phyloP scores from a whole-genome alignment of 2,113 vertebrate species.

The Elachura formosa region DNA sequence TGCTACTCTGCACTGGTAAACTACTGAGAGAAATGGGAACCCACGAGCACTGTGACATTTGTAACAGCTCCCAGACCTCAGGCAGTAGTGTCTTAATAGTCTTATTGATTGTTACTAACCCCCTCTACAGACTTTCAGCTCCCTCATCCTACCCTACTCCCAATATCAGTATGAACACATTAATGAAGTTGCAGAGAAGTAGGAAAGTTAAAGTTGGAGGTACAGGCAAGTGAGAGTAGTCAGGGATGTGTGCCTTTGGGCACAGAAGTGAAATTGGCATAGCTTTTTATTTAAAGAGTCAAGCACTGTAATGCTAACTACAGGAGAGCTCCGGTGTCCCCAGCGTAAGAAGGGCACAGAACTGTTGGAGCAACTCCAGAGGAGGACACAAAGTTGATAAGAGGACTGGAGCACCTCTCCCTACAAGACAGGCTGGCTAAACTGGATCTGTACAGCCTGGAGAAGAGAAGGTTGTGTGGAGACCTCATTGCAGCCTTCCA shows the following conservation, averaged over 20 bases:
- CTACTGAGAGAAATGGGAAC: neutral
- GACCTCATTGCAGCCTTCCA: neutral
- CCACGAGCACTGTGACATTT: fast-evolving
- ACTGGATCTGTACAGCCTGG: neutral
- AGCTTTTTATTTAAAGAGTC: neutral
- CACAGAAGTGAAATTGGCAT: neutral
- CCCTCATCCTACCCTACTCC: neutral
- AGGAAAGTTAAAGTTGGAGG: neutral
- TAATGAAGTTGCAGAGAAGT: neutral
- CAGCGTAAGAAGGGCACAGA: neutral
- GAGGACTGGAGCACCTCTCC: neutral
- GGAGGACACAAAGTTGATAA: neutral
- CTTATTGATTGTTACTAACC: neutral
- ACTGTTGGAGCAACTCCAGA: neutral
- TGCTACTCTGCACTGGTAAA: neutral
- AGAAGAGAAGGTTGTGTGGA: neutral
- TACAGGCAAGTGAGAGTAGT: neutral
- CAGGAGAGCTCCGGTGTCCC: neutral
- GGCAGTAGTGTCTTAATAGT: neutral
- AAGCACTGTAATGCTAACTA: neutral
- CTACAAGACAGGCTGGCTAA: no score
- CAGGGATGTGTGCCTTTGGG: neutral
- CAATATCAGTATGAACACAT: fast-evolving
- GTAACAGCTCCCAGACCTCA: neutral
- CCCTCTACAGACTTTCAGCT: neutral